Evolutionary conservation across 2,797 vertebrate species (phyloP).

Genomic region (Leptatherina wallacei): DNA sequence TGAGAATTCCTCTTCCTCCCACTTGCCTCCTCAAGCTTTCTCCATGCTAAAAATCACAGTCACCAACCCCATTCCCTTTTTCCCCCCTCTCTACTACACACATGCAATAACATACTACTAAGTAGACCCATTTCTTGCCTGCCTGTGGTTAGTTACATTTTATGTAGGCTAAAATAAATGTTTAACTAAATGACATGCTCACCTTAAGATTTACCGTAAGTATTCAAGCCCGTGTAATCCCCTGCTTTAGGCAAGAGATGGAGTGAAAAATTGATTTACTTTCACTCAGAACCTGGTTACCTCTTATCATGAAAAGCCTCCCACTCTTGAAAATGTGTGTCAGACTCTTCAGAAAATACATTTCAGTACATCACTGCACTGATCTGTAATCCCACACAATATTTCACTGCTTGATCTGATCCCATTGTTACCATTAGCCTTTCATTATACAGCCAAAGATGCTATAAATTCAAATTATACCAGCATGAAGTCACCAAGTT

Average conservation of each 20-base stretch:
- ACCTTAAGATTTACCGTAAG: slow-evolving; percentile 60
- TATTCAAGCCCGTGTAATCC: slow-evolving; percentile 61
- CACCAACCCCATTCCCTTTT: slow-evolving; percentile 7
- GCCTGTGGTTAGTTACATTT: background rate
- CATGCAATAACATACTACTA: background rate
- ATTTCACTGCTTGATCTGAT: background rate
- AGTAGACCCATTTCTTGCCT: background rate
- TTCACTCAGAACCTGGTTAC: slow-evolving; percentile 50
- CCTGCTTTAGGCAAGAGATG: slow-evolving; percentile 45
- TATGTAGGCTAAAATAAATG: slow-evolving; percentile 28
- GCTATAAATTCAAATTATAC: no score
- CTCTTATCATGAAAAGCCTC: slow-evolving; percentile 56
- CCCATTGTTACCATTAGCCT: background rate
- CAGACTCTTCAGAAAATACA: slow-evolving; percentile 60
- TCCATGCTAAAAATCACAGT: slow-evolving; percentile 59
- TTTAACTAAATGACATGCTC: slow-evolving; percentile 63
- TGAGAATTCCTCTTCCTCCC: slow-evolving; percentile 75
- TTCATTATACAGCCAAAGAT: background rate
- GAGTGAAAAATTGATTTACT: slow-evolving; percentile 35
- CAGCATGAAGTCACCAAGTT: no score
- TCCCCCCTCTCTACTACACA: background rate
- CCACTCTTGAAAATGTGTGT: slow-evolving; percentile 69
- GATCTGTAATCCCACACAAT: slow-evolving; percentile 15
- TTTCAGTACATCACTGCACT: slow-evolving; percentile 47
- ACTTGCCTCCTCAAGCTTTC: slow-evolving; percentile 62